Evolutionary conservation across 2,888 invertebrate genomes (phyloP).

Genomic region (Hirtodrosophila confusa): DNA sequence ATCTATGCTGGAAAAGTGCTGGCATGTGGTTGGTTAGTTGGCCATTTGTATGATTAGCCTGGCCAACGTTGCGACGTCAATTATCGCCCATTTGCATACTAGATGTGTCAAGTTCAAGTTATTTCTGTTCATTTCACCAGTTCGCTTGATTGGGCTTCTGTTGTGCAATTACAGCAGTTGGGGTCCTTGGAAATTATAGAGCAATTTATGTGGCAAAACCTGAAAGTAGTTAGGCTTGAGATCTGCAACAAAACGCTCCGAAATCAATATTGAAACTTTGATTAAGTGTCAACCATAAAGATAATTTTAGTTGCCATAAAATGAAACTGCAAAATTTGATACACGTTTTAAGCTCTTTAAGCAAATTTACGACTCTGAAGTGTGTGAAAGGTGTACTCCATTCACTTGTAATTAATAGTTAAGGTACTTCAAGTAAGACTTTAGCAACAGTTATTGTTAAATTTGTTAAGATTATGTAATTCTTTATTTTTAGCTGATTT

Average conservation of each 20-base stretch:
- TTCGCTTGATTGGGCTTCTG: too few species aligned
- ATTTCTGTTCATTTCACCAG: slow-evolving; percentile 17
- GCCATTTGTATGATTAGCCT: slow-evolving; percentile 14
- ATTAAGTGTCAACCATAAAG: slow-evolving; percentile 7
- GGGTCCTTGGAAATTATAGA: slow-evolving; percentile 9
- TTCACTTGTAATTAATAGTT: not conserved
- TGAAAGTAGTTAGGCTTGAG: slow-evolving; percentile 12
- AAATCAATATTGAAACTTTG: slow-evolving; percentile 21
- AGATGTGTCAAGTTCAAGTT: slow-evolving; percentile 61
- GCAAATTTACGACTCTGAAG: slow-evolving; percentile 1
- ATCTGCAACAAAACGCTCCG: not conserved
- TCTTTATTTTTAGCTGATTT: too few species aligned
- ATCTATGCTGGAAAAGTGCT: slow-evolving; percentile 17
- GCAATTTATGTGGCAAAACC: slow-evolving; percentile 5
- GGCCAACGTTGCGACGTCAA: slow-evolving; percentile 5
- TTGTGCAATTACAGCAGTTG: not conserved
- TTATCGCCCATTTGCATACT: slow-evolving; percentile 51
- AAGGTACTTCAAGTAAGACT: slow-evolving; percentile 1
- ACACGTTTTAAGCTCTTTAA: not conserved
- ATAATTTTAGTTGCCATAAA: slow-evolving; percentile 1
- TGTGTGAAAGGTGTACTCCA: slow-evolving; percentile 9
- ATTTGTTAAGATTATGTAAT: too few species aligned
- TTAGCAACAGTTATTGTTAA: slow-evolving; percentile 7
- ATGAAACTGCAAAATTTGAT: not conserved
- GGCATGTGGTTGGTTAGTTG: slow-evolving; percentile 4